Conservation (phyloP, 2,888 invertebrate genomes). For the Drosophila fulvimacula region DNA sequence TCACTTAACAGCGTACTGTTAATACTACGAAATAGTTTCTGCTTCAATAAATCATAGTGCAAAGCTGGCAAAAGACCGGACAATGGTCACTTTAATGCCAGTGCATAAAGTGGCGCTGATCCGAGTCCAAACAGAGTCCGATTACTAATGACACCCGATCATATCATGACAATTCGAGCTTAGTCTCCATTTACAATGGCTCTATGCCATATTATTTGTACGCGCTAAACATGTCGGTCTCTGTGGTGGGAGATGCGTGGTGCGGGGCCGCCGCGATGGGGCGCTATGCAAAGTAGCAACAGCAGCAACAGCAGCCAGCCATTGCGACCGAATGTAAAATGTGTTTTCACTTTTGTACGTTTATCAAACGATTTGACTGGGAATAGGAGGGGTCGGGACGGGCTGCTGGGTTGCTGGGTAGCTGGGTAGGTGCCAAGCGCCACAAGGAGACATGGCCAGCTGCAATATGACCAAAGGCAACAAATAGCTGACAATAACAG, state of each 20-base stretch:
- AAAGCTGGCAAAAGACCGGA: conserved; percentile 21
- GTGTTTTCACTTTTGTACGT: conserved; percentile 76
- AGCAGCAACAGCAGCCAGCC: conserved; percentile 10
- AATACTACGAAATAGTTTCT: not conserved
- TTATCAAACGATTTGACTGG: conserved; percentile 57
- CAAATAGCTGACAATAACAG: conserved; percentile 75
- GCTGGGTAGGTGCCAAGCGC: conserved; percentile 45
- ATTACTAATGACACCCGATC: conserved; percentile 60
- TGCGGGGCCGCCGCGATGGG: not conserved
- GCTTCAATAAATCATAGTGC: conserved; percentile 25
- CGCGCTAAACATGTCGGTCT: not conserved
- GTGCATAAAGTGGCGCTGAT: conserved; percentile 14
- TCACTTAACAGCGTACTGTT: not conserved
- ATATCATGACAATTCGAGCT: conserved; percentile 62
- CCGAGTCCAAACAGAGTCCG: conserved; percentile 24
- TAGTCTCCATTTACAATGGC: conserved; percentile 46
- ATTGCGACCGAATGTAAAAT: conserved; percentile 61
- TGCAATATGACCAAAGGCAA: conserved; percentile 75
- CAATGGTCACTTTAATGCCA: conserved; percentile 19
- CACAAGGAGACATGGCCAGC: conserved; percentile 58
- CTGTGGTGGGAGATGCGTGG: not conserved
- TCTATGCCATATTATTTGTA: conserved; percentile 22
- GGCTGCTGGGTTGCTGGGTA: not conserved
- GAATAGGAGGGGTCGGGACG: not conserved
- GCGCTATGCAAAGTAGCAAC: conserved; percentile 56